Conservation (phyloP, 2,888 invertebrate species). For the Timandra comae region DNA sequence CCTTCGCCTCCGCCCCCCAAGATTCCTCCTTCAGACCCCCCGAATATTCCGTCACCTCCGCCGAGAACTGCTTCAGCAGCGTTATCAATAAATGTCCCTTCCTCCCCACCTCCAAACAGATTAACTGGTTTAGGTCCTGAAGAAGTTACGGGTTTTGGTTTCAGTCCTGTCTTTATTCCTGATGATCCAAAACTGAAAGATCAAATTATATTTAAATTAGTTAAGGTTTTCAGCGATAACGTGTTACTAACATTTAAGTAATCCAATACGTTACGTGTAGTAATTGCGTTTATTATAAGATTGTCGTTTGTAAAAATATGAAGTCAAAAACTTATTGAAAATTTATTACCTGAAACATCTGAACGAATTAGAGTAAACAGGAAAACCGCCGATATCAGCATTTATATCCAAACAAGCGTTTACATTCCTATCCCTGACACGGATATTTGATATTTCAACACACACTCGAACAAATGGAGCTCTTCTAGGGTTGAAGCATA, state of each 20-base stretch:
- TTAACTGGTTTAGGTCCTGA: slow-evolving; percentile 58
- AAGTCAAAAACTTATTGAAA: too few species aligned
- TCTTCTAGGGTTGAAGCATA: slow-evolving; percentile 83
- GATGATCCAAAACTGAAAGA: slow-evolving; percentile 55
- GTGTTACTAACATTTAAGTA: too few species aligned
- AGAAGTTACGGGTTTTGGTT: slow-evolving; percentile 55
- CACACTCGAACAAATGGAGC: slow-evolving; percentile 83
- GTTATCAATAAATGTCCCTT: slow-evolving; percentile 41
- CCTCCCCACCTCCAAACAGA: slow-evolving; percentile 49
- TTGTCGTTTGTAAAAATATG: too few species aligned
- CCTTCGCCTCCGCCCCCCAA: slow-evolving; percentile 21
- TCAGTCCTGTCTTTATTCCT: slow-evolving; percentile 63
- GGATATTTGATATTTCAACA: slow-evolving; percentile 86
- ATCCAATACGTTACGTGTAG: too few species aligned
- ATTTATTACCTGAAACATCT: slow-evolving; percentile 64
- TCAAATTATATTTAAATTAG: too few species aligned
- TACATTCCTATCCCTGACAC: slow-evolving; percentile 85
- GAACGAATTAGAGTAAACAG: slow-evolving; percentile 74
- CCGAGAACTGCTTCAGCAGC: slow-evolving; percentile 40
- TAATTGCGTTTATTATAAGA: too few species aligned
- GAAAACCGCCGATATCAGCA: slow-evolving; percentile 78
- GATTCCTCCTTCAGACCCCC: slow-evolving; percentile 20
- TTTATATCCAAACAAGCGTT: slow-evolving; percentile 87
- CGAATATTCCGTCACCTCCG: slow-evolving; percentile 23
- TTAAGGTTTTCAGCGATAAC: too few species aligned